Evolutionary conservation across 2,797 vertebrate species (phyloP), one percentile per base, ranked within the genome.

Genomic region (Tapera naevia): DNA sequence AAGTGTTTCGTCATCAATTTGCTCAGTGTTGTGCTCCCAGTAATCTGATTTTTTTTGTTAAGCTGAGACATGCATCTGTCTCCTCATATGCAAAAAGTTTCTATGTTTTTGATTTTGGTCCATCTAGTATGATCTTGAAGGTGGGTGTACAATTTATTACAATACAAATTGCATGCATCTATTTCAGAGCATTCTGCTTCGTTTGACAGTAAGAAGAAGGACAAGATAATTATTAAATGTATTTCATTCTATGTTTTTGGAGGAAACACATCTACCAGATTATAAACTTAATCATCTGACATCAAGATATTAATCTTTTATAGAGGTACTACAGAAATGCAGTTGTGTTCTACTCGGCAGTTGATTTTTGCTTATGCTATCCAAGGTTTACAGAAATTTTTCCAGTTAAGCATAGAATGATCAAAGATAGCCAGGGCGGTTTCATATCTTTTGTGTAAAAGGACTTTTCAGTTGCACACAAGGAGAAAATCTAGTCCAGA

Each of bases 391-490:
- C 22, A 80, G 83, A 23, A 53, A 5, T 14, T 13, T 53, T 53
- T 54, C 22, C 35, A 9, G 5, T 66, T 43, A 11, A 0, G 2
- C 10, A 1, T 5, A 10, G 35, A 27, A 18, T 3, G 17, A n/a
- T 62, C 15, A 12, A 60, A 57, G 45, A 2, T 13, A 56, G 28
- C 46, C 33, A 30, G 53, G 22, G 25, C 87, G 80, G 43, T 25
- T 70, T 58, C 7, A 22, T 60, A 24, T 27, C 39, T 50, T 24
- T 5, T 45, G 8, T 32, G 9, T 33, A 7, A 66, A 76, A 89
- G 22, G 13, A 14, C 17, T 32, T 6, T 75, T 75, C 41, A 25
- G 18, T 69, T 65, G 25, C 45, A 51, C 22, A n/a, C 11, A 43
- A 61, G 64, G 50, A 48, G 17, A 41, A 85, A 87, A 85, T 22